phyloP scores from a whole-genome alignment of 1,140 invertebrate species.

The Panagrolaimus sp. region DNA sequence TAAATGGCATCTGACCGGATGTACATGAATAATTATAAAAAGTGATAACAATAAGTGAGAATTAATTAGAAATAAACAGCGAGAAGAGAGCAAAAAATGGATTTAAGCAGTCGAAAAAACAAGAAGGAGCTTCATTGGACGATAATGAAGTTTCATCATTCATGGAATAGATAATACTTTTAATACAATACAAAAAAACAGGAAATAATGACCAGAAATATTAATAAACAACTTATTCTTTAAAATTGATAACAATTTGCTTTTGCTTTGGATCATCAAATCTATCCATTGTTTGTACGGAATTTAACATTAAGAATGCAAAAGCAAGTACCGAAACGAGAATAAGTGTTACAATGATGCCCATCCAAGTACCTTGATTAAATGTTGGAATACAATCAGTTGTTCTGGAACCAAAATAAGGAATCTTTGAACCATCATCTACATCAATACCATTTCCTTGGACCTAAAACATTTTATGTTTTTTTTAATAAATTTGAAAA shows the following conservation, averaged over 20 bases:
- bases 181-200: no score
- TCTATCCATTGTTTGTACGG: conserved; percentile 89
- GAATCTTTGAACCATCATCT: not conserved
- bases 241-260: conserved; percentile 72
- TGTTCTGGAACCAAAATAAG: conserved; percentile 67
- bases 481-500: not conserved
- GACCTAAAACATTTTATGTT: conserved; percentile 1
- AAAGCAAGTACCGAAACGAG: conserved; percentile 74
- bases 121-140: no score
- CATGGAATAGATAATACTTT: no score
- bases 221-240: conserved; percentile 29
- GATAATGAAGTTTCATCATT: no score
- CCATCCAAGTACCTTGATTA: conserved; percentile 79
- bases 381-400: conserved; percentile 86
- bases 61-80: no score
- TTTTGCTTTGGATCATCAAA: conserved; percentile 99
- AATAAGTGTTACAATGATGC: conserved; percentile 75
- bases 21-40: no score
- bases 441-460: not conserved
- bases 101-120: no score
- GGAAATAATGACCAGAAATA: no score
- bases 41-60: no score
- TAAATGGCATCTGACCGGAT: no score
- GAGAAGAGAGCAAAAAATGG: no score
- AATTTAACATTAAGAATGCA: conserved; percentile 81